Conservation (phyloP, 1,140 invertebrate species). For the Ceratina japonica region DNA sequence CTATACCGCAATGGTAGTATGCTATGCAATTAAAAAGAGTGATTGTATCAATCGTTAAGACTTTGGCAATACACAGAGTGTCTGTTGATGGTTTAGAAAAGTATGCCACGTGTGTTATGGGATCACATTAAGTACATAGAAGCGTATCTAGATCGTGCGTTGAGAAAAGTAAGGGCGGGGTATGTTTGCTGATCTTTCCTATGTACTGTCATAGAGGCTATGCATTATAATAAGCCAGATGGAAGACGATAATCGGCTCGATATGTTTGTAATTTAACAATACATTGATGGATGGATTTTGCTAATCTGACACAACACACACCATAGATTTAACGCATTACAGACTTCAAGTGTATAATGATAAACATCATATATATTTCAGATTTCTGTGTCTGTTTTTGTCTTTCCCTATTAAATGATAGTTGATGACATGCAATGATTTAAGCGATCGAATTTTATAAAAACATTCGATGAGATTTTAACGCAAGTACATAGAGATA, state of each 20-base stretch:
- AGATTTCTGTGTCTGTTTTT: constrained; percentile 54
- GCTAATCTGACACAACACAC: constrained; percentile 17
- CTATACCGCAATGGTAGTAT: constrained; percentile 48
- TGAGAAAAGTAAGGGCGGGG: neutral
- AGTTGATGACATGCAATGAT: neutral
- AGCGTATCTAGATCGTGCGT: constrained; percentile 17
- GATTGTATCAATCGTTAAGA: constrained; percentile 67
- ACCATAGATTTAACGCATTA: constrained; percentile 18
- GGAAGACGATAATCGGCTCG: constrained; percentile 25
- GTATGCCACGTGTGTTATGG: constrained; percentile 31
- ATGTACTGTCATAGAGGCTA: constrained; percentile 41
- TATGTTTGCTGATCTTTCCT: constrained; percentile 27
- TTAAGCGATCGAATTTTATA: constrained; percentile 1
- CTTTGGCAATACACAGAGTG: constrained; percentile 52
- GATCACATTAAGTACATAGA: constrained; percentile 20
- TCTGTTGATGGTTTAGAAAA: constrained; percentile 46
- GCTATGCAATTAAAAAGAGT: constrained; percentile 37
- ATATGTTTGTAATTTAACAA: constrained; percentile 30
- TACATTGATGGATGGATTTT: constrained; percentile 38
- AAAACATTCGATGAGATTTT: constrained; percentile 1
- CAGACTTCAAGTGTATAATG: constrained; percentile 44
- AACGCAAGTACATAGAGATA: neutral
- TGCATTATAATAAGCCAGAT: constrained; percentile 39
- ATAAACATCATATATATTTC: constrained; percentile 51
- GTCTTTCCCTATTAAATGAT: constrained; percentile 27